A percentile compares a stretch with the other conserved stretches of the same genome.
These are phyloP conservation scores for Clitarchus hookeri DNA, from an alignment of 2,888 invertebrate species.

Conservation along the genomic window DNA sequence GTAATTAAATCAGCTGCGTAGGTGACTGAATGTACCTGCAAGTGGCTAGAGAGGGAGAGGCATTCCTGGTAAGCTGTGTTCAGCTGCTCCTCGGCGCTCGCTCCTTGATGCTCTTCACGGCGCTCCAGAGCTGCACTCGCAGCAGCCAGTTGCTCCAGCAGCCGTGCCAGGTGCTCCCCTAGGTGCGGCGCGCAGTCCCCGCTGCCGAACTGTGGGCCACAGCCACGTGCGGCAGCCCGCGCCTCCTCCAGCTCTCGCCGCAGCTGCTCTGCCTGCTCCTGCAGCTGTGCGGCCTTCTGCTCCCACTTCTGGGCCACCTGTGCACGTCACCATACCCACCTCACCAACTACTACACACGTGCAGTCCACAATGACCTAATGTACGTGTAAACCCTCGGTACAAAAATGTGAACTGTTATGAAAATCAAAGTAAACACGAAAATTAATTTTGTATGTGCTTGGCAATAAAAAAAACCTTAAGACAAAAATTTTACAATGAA, in stretches of 20 bases:
- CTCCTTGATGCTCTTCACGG: not conserved
- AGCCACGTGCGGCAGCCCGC: not conserved
- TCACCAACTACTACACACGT: too few relatives aligned
- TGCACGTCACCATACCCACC: not conserved
- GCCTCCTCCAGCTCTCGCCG: not conserved
- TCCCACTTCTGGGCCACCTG: not conserved
- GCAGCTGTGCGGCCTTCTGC: not conserved
- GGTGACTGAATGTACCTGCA: not conserved
- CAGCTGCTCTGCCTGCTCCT: not conserved
- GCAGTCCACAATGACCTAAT: too few relatives aligned
- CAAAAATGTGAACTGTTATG: too few relatives aligned
- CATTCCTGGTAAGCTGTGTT: not conserved
- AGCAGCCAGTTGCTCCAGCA: not conserved
- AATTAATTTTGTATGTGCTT: too few relatives aligned
- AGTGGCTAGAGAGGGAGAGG: not conserved
- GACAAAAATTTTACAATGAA: too few relatives aligned
- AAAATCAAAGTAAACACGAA: too few relatives aligned
- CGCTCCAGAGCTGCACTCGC: not conserved
- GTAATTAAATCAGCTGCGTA: too few relatives aligned
- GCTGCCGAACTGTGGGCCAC: too few relatives aligned
- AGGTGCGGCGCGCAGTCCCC: not conserved
- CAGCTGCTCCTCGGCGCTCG: not conserved
- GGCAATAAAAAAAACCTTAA: too few relatives aligned
- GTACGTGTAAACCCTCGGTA: too few relatives aligned
- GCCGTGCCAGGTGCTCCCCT: not conserved